These are phyloP conservation scores for Sitobion miscanthi DNA, from an alignment of 1,140 invertebrate genomes.

Conservation along the genomic window DNA sequence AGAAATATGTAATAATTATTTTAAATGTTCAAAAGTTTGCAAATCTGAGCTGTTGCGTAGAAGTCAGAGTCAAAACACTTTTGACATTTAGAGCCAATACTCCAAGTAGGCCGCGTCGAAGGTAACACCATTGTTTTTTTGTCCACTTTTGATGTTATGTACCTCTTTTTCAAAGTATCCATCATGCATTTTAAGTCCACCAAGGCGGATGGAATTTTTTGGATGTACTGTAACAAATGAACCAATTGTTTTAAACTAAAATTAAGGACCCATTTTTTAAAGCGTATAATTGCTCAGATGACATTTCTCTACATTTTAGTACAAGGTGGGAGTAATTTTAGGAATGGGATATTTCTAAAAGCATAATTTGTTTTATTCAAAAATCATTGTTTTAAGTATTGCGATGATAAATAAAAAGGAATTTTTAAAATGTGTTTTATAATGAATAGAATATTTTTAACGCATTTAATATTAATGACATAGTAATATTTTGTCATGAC, in stretches of 20 bases:
- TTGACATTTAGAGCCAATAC: constrained; percentile 48
- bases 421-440: too few relatives aligned
- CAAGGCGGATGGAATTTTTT: background rate
- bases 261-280: background rate
- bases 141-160: constrained; percentile 4
- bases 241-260: background rate
- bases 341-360: too few relatives aligned
- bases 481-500: too few relatives aligned
- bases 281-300: background rate
- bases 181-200: constrained; percentile 39
- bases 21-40: constrained; percentile 25
- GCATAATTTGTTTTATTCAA: too few relatives aligned
- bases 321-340: background rate
- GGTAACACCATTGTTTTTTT: constrained; percentile 32
- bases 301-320: background rate
- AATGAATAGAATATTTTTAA: too few relatives aligned
- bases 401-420: too few relatives aligned
- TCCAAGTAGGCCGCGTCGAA: constrained; percentile 29
- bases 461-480: too few relatives aligned
- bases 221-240: background rate
- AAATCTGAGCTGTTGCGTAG: constrained; percentile 32
- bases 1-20: background rate
- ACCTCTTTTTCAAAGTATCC: constrained; percentile 17
- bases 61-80: constrained; percentile 50
- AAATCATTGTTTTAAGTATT: too few relatives aligned